phyloP scores from a whole-genome alignment of 2,888 invertebrate species.

The Trichogramma dendrolimi region DNA sequence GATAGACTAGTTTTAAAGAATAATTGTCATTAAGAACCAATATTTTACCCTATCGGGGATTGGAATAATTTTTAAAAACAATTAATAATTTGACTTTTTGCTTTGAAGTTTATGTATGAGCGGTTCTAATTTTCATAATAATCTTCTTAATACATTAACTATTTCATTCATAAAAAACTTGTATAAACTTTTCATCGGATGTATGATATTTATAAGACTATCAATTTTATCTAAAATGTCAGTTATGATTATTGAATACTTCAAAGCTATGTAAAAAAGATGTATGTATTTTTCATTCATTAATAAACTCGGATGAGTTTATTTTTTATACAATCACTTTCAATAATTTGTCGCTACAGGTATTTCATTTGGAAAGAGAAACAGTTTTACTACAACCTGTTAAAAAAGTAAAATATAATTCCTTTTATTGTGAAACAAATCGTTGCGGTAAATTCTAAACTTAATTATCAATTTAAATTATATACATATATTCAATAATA shows the following conservation, averaged over 20 bases:
- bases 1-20: slow-evolving; percentile 43
- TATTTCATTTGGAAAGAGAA: not conserved
- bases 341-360: too few species aligned
- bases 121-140: not conserved
- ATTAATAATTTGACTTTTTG: slow-evolving; percentile 7
- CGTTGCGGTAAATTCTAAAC: too few species aligned
- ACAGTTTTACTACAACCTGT: too few species aligned
- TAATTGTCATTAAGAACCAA: slow-evolving; percentile 34
- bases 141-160: slow-evolving; percentile 3
- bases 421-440: too few species aligned
- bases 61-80: slow-evolving; percentile 24
- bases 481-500: not conserved
- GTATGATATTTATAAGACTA: slow-evolving; percentile 12
- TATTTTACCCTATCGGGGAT: slow-evolving; percentile 35
- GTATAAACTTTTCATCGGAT: slow-evolving; percentile 18
- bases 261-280: slow-evolving; percentile 12
- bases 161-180: slow-evolving; percentile 16
- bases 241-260: slow-evolving; percentile 16
- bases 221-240: slow-evolving; percentile 13
- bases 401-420: too few species aligned
- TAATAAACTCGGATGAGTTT: slow-evolving; percentile 15
- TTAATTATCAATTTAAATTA: not conserved
- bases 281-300: slow-evolving; percentile 15
- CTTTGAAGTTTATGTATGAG: slow-evolving; percentile 8
- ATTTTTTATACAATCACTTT: not conserved